phyloP scores from a whole-genome alignment of 2,888 invertebrate genomes.

The Lordiphosa andalusiaca region DNA sequence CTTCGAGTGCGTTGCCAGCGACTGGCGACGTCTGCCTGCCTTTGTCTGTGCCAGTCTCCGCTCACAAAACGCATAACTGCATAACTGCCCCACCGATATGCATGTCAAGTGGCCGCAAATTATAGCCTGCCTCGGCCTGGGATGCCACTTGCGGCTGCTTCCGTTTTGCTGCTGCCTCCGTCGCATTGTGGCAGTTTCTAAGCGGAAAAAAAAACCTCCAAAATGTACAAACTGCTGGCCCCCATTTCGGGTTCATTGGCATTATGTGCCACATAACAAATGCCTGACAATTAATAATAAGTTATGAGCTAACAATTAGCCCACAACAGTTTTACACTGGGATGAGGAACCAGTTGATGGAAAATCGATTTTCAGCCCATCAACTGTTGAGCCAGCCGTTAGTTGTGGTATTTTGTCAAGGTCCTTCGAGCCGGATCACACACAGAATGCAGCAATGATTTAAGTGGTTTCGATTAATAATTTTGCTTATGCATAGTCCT shows the following conservation, averaged over 20 bases:
- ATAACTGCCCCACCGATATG: conserved; percentile 41
- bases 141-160: conserved; percentile 60
- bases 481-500: too few relatives aligned
- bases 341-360: too few relatives aligned
- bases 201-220: conserved; percentile 22
- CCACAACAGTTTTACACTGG: too few relatives aligned
- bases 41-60: conserved; percentile 11
- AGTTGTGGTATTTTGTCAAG: too few relatives aligned
- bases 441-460: too few relatives aligned
- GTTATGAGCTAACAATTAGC: conserved; percentile 43
- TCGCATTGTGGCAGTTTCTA: conserved; percentile 38
- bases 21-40: conserved; percentile 2
- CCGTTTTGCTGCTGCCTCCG: conserved; percentile 42
- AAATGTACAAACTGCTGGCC: conserved; percentile 23
- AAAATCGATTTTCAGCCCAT: too few relatives aligned
- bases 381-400: too few relatives aligned
- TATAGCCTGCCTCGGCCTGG: conserved; percentile 39
- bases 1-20: conserved; percentile 45
- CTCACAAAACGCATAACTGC: conserved; percentile 29
- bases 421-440: too few relatives aligned
- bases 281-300: conserved; percentile 54
- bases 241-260: conserved; percentile 54
- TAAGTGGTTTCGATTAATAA: too few relatives aligned
- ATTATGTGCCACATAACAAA: conserved; percentile 69
- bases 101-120: conserved; percentile 69